phyloP scores from a whole-genome alignment of 2,797 vertebrate genomes.

The Gadopsis bispinosus region DNA sequence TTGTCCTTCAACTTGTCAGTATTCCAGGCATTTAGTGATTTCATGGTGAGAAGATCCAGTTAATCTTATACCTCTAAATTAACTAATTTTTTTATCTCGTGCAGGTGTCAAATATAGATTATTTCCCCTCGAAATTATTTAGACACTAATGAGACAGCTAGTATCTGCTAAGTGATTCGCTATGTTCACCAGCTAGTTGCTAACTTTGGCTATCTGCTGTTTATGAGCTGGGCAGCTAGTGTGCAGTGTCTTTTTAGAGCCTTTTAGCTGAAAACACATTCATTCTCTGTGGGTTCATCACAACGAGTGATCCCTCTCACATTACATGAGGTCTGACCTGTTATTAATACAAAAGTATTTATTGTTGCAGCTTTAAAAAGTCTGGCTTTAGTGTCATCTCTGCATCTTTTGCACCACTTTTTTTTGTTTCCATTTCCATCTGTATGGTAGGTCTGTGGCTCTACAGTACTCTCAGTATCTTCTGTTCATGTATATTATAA shows the following conservation, averaged over 20 bases:
- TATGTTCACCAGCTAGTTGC: not conserved
- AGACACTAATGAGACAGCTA: not conserved
- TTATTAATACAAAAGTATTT: not conserved
- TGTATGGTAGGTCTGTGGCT: not conserved
- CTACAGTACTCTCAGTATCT: not conserved
- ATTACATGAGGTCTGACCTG: not conserved
- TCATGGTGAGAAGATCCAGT: slow-evolving; percentile 12
- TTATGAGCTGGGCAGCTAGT: not conserved
- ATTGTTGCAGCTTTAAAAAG: not conserved
- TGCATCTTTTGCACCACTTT: not conserved
- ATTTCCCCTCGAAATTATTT: not conserved
- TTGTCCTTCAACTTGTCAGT: not conserved
- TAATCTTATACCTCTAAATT: not conserved
- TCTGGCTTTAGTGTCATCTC: not conserved
- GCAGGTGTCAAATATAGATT: not conserved
- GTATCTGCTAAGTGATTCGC: not conserved
- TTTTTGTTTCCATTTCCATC: not conserved
- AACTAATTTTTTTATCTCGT: not conserved
- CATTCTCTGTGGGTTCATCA: not conserved
- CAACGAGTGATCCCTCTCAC: not conserved
- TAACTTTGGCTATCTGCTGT: not conserved
- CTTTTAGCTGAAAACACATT: not conserved
- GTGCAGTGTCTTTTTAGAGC: not conserved
- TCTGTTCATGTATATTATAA: not conserved
- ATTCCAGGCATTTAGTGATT: not conserved